Percentiles rank a stretch among this genome's conserved stretches.
Conservation (phyloP, 2,797 vertebrate genomes). For the Ptychobarbus kaznakovi region DNA sequence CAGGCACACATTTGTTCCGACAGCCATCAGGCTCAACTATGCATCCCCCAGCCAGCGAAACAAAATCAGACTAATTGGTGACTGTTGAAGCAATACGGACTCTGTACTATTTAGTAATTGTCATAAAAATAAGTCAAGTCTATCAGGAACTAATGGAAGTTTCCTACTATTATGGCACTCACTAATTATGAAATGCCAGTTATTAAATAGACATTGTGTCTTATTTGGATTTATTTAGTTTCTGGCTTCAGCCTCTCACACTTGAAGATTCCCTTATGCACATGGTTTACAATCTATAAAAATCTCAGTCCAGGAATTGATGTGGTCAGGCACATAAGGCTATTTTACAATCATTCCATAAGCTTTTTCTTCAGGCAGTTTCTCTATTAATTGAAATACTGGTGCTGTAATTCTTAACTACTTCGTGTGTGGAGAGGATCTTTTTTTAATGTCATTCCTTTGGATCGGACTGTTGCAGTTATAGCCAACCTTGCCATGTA, state of each 20-base stretch:
- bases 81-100: slow-evolving; percentile 5
- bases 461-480: slow-evolving; percentile 54
- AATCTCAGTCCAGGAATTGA: slow-evolving; percentile 57
- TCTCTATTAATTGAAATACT: slow-evolving; percentile 53
- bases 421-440: slow-evolving; percentile 40
- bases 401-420: slow-evolving; percentile 56
- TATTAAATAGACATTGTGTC: slow-evolving; percentile 11
- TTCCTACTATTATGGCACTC: background rate
- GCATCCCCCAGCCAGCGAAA: slow-evolving; percentile 27
- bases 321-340: slow-evolving; percentile 64
- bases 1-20: slow-evolving; percentile 10
- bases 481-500: slow-evolving; percentile 58
- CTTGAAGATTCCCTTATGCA: slow-evolving; percentile 52
- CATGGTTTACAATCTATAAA: slow-evolving; percentile 63
- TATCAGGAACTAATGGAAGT: slow-evolving; percentile 21
- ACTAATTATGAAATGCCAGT: slow-evolving; percentile 3
- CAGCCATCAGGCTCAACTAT: slow-evolving; percentile 35
- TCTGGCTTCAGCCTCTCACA: slow-evolving; percentile 33
- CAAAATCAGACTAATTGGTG: slow-evolving; percentile 21
- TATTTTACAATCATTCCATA: slow-evolving; percentile 54
- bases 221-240: slow-evolving; percentile 9
- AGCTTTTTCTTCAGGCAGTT: slow-evolving; percentile 42
- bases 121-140: slow-evolving; percentile 23
- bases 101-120: slow-evolving; percentile 1
- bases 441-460: slow-evolving; percentile 55